Base-by-base conservation (phyloP, 1,140 invertebrate genomes). In the Muscidifurax raptorellus region DNA sequence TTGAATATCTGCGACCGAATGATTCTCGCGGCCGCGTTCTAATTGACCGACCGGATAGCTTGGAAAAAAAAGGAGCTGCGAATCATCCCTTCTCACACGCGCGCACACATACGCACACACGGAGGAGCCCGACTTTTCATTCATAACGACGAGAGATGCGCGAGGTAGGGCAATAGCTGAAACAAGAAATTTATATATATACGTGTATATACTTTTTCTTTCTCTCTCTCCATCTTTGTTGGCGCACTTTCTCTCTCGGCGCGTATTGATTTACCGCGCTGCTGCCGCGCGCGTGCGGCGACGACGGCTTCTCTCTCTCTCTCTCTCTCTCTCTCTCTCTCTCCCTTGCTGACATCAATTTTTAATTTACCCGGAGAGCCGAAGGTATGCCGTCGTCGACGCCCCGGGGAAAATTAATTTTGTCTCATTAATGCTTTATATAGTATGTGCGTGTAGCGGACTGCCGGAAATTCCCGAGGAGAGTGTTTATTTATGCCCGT, bases 241-340 rank as follows among this genome's bases (percentile, higher is more conserved):
- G 25, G 18, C 27, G 69, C 44, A 47, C 25, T 72, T 72, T 81
- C 67, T 81, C 36, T 52, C 44, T 81, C 27, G 27, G 72, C 40
- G 69, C 66, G 27, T 81, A 81, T 81, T 72, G 80, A 81, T 81
- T 81, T 72, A 59, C n/a, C 36, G 40, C 9, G 28, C 52, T 2
- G 5, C 0, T 32, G 15, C 15, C 32, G 40, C 40, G 72, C 72
- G 22, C 9, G 72, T 30, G 72, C 36, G 32, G 72, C 22, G 72
- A 15, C 22, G 72, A 36, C 27, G 27, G 30, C 27, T 22, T 28
- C 22, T 74, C 72, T 40, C 28, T 40, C 30, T 25, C 72, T 74
- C 72, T 74, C 32, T 74, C 32, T 36, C 36, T 74, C 72, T 40
- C 72, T 74, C 9, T 75, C 52, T n/a, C 18, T 59, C 18, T 22